Evolutionary conservation across 2,888 invertebrate species (phyloP), one percentile per base, ranked within the genome.

Genomic region (Taphrorychus bicolor): DNA sequence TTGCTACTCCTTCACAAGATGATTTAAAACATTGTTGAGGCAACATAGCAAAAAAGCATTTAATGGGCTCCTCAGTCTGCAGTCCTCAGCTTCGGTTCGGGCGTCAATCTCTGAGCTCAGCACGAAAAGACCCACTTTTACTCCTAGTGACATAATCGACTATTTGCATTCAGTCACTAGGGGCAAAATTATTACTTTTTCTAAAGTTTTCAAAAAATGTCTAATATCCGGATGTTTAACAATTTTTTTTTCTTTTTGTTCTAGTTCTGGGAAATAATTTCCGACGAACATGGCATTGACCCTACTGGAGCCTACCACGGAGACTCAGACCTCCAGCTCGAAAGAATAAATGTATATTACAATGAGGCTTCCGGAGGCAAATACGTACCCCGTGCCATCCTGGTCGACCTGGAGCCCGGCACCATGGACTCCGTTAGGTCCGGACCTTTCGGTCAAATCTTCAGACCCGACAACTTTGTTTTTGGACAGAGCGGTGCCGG

Each of bases 361-460:
- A 96, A 96, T 85, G 95, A 96, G 83, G 95, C 95, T 56, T 91
- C 92, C n/a, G 94, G 93, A 59, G 95, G 94, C 76, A 97, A 96
- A 84, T 97, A 96, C 84, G 97, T 97, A 67, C 97, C 97, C 9
- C 87, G 97, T 72, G 95, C 96, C 76, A 91, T 97, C 80, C 87
- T 97, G 68, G 93, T 97, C 72, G 97, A 98, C 81, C 85, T 98
- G 80, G 97, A 98, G 84, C 97, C 97, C 52, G 97, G 97, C 73
- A 97, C 97, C 76, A 97, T 98, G 97, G 97, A 98, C 84, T 94
- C 96, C 0, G 96, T 98, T 71, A 88, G 97, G 72, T 94, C 95
- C 0, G 96, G 97, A 66, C 94, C 96, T 11, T 97, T 94, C 83
- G 96, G 88, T 82, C 95, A 96, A 82, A 92, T 97, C 78, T 97